Evolutionary conservation across 2,797 vertebrate genomes (phyloP).

Genomic region (Acrossocheilus wenchowensis): DNA sequence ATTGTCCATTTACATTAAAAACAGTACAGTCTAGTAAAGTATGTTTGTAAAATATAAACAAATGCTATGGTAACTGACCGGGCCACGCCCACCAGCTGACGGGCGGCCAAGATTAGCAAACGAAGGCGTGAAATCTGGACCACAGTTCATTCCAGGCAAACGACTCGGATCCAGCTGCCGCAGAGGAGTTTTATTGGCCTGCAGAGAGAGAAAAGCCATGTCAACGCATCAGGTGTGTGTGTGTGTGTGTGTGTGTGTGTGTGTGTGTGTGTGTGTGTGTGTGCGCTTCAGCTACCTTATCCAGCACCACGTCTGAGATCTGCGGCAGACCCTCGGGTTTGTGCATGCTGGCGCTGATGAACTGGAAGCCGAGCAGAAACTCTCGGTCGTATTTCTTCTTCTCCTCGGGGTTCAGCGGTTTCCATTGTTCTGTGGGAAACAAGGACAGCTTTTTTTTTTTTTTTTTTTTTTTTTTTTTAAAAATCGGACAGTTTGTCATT

Average conservation of each 20-base stretch:
- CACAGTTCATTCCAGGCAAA: slow-evolving; percentile 87
- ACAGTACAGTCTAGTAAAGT: neutral
- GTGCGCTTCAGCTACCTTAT: slow-evolving; percentile 75
- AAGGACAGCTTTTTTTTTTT: neutral
- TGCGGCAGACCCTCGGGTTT: slow-evolving; percentile 94
- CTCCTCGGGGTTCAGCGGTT: slow-evolving; percentile 90
- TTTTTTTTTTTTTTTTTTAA: neutral
- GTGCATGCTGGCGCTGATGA: slow-evolving; percentile 93
- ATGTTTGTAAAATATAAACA: neutral
- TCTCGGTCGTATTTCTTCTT: slow-evolving; percentile 96
- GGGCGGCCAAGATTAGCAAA: slow-evolving; percentile 91
- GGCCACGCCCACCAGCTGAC: slow-evolving; percentile 85
- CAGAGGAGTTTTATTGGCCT: slow-evolving; percentile 94
- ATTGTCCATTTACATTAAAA: neutral
- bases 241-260: neutral
- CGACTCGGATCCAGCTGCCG: slow-evolving; percentile 87
- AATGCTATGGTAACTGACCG: slow-evolving; percentile 74
- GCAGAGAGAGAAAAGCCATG: neutral
- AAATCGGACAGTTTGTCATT: neutral
- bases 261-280: neutral
- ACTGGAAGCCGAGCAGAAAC: slow-evolving; percentile 95
- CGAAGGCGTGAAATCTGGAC: slow-evolving; percentile 94
- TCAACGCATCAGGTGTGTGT: neutral
- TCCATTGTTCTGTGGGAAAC: slow-evolving; percentile 87
- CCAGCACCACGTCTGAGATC: slow-evolving; percentile 94